Base-by-base conservation (phyloP, 1,140 invertebrate genomes). In the Plodia interpunctella region DNA sequence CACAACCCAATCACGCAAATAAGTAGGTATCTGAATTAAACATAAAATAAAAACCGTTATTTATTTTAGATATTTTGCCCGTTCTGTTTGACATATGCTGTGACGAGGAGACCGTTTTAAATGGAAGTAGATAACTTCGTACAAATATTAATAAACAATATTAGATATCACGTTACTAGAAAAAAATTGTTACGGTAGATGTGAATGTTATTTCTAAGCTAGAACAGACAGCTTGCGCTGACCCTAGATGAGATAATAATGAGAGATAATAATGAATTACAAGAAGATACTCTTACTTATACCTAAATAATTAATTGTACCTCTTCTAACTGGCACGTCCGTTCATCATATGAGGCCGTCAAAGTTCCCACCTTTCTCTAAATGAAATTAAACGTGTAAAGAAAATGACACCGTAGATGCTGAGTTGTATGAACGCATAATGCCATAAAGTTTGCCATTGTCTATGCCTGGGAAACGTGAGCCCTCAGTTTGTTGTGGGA, bases 401-500 rank as follows among this genome's bases (percentile, higher is more conserved):
- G 32, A 35, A 35, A 35, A 35, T 35, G 32, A 35, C 32, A 35
- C 32, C 10, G 32, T 5, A 35, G 32, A 35, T 35, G 10, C 9
- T 9, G 13, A 11, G 32, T 35, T 9, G 10, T 35, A 35, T 13
- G 32, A 35, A 35, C 13, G 32, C 32, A 35, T 35, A 35, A 35
- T 35, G 10, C 32, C 9, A 35, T 35, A 35, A 13, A 9, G 21
- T 25, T 25, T 51, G 17, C 18, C 49, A 63, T 63, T 63, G 61
- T 63, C 28, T 57, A 19, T 35, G 50, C 25, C 38, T 63, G 61
- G 61, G 62, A 64, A 64, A 28, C 51, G 15, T 28, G 55, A 51
- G 49, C 49, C 49, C 38, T 49, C 21, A 18, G 19, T 6, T 30
- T 49, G 44, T 44, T 52, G 61, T 61, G 63, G 56, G 63, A 65